These are phyloP conservation scores for Hetaerina titia DNA, from an alignment of 2,888 invertebrate genomes.

Conservation along the genomic window DNA sequence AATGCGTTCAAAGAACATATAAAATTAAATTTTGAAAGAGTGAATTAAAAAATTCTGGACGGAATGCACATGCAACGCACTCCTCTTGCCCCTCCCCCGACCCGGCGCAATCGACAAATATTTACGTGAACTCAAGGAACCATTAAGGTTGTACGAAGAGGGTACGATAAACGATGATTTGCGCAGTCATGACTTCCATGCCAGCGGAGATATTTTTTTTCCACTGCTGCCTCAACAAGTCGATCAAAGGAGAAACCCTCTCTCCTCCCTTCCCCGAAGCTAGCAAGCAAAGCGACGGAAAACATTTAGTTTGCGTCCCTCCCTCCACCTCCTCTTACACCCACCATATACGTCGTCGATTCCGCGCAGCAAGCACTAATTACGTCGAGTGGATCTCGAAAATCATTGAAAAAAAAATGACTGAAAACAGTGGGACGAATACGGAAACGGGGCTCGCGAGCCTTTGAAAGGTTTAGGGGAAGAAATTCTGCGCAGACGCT, in stretches of 20 bases:
- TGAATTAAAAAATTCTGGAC: too few species aligned
- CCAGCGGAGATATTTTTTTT: background rate
- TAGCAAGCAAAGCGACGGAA: background rate
- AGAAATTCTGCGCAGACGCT: background rate
- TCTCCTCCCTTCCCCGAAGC: background rate
- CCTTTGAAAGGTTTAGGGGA: conserved; percentile 2
- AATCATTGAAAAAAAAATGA: background rate
- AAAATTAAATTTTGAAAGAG: background rate
- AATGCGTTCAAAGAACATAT: background rate
- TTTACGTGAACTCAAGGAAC: background rate
- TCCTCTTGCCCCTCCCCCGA: background rate
- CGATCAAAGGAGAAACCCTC: background rate
- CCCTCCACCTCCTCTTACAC: background rate
- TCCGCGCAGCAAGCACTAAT: background rate
- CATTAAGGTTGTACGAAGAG: background rate
- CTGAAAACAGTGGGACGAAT: conserved; percentile 3
- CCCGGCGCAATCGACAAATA: background rate
- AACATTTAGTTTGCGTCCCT: background rate
- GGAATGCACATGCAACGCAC: background rate
- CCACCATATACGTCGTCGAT: background rate
- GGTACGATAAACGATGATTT: background rate
- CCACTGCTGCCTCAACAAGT: background rate
- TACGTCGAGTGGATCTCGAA: conserved; percentile 8
- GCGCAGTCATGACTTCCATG: background rate
- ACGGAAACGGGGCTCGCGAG: background rate